Evolutionary conservation across 2,797 vertebrate species (phyloP), one percentile per base, ranked within the genome.

Genomic region (Notolepis coatsorum): DNA sequence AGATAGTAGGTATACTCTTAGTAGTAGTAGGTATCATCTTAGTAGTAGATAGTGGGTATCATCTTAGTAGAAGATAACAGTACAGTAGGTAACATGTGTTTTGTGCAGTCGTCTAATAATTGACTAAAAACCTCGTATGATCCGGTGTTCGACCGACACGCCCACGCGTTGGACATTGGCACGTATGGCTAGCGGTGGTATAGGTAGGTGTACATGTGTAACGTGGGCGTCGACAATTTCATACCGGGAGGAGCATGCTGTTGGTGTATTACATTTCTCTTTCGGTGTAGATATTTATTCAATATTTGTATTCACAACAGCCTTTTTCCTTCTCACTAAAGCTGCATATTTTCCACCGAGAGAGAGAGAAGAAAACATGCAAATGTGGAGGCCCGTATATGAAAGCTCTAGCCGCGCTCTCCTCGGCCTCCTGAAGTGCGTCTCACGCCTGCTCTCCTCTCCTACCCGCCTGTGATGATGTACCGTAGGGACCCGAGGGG

Each of bases 401-500:
- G 31, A 70, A 71, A 72, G 69, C 60, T 46, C 42, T 68, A 47
- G n/a, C 0, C 58, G n/a, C n/a, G n/a, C n/a, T n/a, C n/a, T n/a
- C n/a, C n/a, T n/a, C 31, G 23, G 70, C 64, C 83, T 84, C 74
- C 68, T 53, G 80, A 46, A 47, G 63, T 43, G 74, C 60, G 45
- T 24, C 25, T 42, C 18, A 64, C 63, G 49, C 54, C 15, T 64
- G 54, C 48, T 69, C 68, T 75, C 61, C 74, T 75, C 71, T 85
- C 68, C 35, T 74, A 60, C 58, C 52, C 31, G 71, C 74, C 77
- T 87, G 79, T 87, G 78, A 89, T 85, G 82, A 85, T 80, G 79
- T 47, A 46, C 89, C 77, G 53, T 37, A 78, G 90, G 90, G 90
- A 91, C 68, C 59, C 12, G 30, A n/a, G n/a, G n/a, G n/a, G n/a